Base-by-base conservation (phyloP, 2,888 invertebrate species). In the Nemotelus pantherinus region DNA sequence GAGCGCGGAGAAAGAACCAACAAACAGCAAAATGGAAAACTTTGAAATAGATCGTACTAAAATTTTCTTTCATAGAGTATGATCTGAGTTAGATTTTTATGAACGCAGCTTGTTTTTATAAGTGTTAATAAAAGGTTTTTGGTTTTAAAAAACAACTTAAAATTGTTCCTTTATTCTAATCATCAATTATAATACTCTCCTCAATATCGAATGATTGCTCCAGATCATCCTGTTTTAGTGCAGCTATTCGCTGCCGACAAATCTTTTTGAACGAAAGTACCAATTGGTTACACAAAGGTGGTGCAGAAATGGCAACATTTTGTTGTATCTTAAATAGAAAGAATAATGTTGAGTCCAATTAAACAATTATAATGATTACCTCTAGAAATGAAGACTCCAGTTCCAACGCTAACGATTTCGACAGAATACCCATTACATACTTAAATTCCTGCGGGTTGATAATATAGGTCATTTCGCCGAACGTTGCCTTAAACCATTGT, bases 381-480 rank as follows among this genome's bases (percentile, higher is more conserved):
- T 87, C 83, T 3, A 87, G 77, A 71, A 85, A 86, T 60, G 82
- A 80, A 6, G 81, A 79, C 75, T 85, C 85, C 9, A 76, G 77
- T 81, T 86, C 86, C 64, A 84, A 84, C 4, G 80, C 77, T 10
- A 85, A 79, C n/a, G 84, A 81, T 50, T 84, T 82, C 5, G 83
- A 82, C 43, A 86, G 75, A 60, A 84, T 78, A 2, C 79, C 77
- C 2, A 87, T 78, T 9, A 84, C 76, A 9, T 80, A 77, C 78
- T 84, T 84, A 77, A 86, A 86, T 70, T 84, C 83, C 9, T 83
- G 83, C 0, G 79, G 44, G 9, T 81, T 82, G 2, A 86, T 77
- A 2, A 80, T 72, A 76, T 84, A 84, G 43, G 85, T 85, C 85
- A 86, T 86, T 81, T 87, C 86, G 0, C 84, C 84, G 53, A 86